Evolutionary conservation across 1,140 invertebrate genomes (phyloP).

Genomic region (Pogonus chalceus): DNA sequence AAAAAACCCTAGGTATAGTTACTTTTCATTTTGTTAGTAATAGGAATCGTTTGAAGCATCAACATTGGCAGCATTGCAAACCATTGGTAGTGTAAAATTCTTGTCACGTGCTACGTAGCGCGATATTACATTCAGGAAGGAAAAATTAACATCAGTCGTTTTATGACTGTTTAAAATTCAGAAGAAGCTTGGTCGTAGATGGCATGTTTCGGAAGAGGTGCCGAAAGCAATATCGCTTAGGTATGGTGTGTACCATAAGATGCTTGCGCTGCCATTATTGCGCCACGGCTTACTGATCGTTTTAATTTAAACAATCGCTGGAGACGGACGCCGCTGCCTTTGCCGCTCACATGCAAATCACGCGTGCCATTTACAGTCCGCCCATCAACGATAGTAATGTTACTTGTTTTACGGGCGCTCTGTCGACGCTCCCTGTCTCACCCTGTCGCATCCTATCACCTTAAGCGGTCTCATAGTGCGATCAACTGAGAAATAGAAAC

Average conservation of each 20-base stretch:
- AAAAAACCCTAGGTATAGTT: no score
- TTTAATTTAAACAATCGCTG: conserved; percentile 21
- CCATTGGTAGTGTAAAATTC: no score
- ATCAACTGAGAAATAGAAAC: no score
- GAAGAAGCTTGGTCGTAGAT: conserved; percentile 23
- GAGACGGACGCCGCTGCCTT: background rate
- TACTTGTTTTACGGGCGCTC: no score
- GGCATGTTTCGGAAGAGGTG: conserved; percentile 20
- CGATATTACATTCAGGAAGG: conserved; percentile 31
- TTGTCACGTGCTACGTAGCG: conserved; percentile 22
- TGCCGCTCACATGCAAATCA: background rate
- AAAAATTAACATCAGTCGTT: conserved; percentile 35
- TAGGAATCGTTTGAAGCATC: no score
- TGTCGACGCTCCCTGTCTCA: no score
- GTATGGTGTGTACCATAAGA: background rate
- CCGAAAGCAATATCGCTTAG: conserved; percentile 24
- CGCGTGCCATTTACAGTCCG: background rate
- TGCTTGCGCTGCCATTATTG: background rate
- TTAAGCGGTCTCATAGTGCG: no score
- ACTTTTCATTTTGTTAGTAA: no score
- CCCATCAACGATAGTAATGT: no score
- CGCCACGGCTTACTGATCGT: conserved; percentile 6
- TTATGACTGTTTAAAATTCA: conserved; percentile 36
- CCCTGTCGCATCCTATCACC: no score
- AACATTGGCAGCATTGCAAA: no score